Conservation (phyloP, 2,888 invertebrate species). For the Prosapia bicincta region DNA sequence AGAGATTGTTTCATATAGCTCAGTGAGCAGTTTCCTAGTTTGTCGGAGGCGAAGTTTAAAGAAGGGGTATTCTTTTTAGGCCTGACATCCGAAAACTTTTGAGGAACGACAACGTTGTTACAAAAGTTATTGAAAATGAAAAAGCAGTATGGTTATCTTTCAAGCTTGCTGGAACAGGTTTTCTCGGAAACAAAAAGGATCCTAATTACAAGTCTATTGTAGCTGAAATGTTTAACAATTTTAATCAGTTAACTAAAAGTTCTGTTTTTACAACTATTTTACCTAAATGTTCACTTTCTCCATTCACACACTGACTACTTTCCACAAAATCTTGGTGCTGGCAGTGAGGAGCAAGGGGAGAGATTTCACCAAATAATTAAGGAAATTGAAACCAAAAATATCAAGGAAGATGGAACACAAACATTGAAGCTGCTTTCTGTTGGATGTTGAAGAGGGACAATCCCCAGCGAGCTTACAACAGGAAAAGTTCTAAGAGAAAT, state of each 20-base stretch:
- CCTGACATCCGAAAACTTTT: slow-evolving; percentile 36
- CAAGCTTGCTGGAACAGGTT: slow-evolving; percentile 24
- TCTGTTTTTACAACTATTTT: too few species aligned
- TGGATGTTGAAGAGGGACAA: slow-evolving; percentile 35
- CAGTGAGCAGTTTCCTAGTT: slow-evolving; percentile 26
- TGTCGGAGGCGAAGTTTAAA: slow-evolving; percentile 35
- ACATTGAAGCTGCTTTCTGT: slow-evolving; percentile 44
- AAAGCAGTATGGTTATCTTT: slow-evolving; percentile 33
- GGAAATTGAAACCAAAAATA: slow-evolving; percentile 42
- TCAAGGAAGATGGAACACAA: slow-evolving; percentile 41
- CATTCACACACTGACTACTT: slow-evolving; percentile 44
- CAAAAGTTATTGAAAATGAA: slow-evolving; percentile 32
- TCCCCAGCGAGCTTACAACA: slow-evolving; percentile 8
- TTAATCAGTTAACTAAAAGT: too few species aligned
- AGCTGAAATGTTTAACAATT: slow-evolving; percentile 29
- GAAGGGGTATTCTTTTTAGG: slow-evolving; percentile 37
- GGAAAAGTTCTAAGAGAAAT: slow-evolving; percentile 14
- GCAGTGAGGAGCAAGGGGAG: slow-evolving; percentile 44
- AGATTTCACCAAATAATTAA: slow-evolving; percentile 44
- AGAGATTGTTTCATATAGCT: slow-evolving; percentile 35
- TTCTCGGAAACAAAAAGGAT: too few species aligned
- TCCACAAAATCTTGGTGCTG: slow-evolving; percentile 43
- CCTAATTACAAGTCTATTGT: too few species aligned
- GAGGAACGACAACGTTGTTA: slow-evolving; percentile 32
- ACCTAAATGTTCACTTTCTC: slow-evolving; percentile 44